Evolutionary conservation across 2,888 invertebrate species (phyloP), one percentile per base, ranked within the genome.

Genomic region (Nomada ruficornis): DNA sequence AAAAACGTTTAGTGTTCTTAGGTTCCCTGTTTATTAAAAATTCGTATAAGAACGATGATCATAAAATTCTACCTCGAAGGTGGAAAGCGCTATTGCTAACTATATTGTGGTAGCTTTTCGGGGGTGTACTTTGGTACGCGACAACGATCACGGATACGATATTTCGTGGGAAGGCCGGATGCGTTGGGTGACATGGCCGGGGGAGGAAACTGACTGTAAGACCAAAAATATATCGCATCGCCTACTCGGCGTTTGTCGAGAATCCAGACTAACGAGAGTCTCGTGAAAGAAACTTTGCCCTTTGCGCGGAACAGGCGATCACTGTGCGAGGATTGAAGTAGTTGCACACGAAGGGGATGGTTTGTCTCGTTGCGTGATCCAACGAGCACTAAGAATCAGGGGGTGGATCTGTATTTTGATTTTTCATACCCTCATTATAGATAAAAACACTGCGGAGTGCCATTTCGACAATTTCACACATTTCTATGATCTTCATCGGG

Each of bases 241-340:
- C 42, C 60, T 73, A 70, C 29, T 65, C 70, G 69, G 50, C 62
- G 68, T 64, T 74, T 80, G 86, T 80, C 62, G 84, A 72, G 77
- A 74, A 80, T 77, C 62, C 80, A 63, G 60, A 86, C 75, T 86
- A 86, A 86, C 86, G 86, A 86, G 82, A 74, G 64, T 86, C 80
- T 76, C 86, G 75, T 65, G 64, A 80, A 77, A 73, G 77, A 80
- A 82, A 86, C 75, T 86, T 86, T 77, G 77, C 73, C 80, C 68
- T 65, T 65, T 63, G 75, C 64, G 55, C 36, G 59, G 77, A 85
- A 77, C 80, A 60, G 69, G 64, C 68, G 83, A 77, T 80, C 83
- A 71, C 60, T 63, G 65, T 74, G 67, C 73, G 67, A 67, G 80
- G 76, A 86, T 85, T 83, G 79, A 83, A 86, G 83, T 79, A 80